Conservation (phyloP, 2,113 vertebrate species). For the Diglossa brunneiventris region DNA sequence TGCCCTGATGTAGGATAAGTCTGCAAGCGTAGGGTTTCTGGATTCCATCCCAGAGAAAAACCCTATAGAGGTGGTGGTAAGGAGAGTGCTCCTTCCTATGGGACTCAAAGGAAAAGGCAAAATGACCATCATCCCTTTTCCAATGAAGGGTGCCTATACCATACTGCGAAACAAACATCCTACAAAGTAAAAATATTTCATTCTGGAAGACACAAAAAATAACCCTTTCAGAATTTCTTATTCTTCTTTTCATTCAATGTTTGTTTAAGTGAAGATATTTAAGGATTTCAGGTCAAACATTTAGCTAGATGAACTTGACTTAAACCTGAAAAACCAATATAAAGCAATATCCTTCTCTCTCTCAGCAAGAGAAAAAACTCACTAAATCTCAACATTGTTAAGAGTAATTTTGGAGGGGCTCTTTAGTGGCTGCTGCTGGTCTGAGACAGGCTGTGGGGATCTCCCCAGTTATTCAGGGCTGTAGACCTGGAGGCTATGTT, state of each 20-base stretch:
- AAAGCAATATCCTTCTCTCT: background rate
- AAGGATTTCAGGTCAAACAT: background rate
- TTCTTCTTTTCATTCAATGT: background rate
- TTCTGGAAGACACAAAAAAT: background rate
- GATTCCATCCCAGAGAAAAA: background rate
- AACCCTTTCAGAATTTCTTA: background rate
- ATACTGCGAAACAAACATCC: background rate
- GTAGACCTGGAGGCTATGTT: rapidly evolving
- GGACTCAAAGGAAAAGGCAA: background rate
- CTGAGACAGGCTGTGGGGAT: background rate
- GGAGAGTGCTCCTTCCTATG: background rate
- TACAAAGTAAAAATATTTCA: background rate
- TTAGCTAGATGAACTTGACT: background rate
- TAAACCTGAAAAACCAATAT: background rate
- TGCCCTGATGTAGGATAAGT: too few species aligned
- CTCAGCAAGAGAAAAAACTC: background rate
- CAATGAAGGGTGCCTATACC: background rate
- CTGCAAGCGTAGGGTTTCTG: background rate
- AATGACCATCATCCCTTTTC: background rate
- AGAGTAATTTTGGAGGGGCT: background rate
- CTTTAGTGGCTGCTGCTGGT: background rate
- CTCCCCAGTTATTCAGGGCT: background rate
- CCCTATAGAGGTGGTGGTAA: background rate
- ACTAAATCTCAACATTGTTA: background rate
- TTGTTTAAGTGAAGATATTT: background rate